Base-by-base conservation (phyloP, 1,140 invertebrate species). In the Cyclina sinensis region DNA sequence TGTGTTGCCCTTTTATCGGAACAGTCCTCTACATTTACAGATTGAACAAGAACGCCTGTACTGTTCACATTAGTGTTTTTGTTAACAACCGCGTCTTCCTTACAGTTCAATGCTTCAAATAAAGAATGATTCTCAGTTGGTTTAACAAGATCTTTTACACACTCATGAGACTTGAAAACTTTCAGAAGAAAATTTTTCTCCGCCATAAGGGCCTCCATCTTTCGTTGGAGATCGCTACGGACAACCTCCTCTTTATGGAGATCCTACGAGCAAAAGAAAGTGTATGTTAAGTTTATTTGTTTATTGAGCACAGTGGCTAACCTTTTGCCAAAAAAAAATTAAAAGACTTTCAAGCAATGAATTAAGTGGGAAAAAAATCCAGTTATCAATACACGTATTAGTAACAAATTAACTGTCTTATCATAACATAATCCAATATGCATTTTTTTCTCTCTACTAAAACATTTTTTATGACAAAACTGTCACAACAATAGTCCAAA, bases 181-280 rank as follows among this genome's bases (percentile, higher is more conserved):
- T 83, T 83, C 14, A 83, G 37, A 48, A 83, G 81, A 68, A 59
- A 83, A 39, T 46, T 51, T 70, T 83, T 83, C 65, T 83, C 81
- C 65, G 65, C 81, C 43, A 54, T n/a, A 35, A 83, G 46, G 46
- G 62, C 57, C 81, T 83, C 81, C 81, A 83, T 70, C 81, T 83
- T 83, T 68, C 81, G 81, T 83, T 37, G 81, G 81, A 83, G 81
- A 83, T 83, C 81, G 46, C 81, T 83, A 51, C 70, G 57, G 24
- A 70, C 65, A 70, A 83, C 59, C 81, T 83, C 81, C 81, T 83
- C 81, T 70, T 39, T 83, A 83, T 83, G 81, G 59, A 83, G 81
- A 46, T 83, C 81, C 81, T 83, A 83, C 9, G 59, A 65, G 81
- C 81, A 83, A 83, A 83, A 83, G 81, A 83, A 83, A 83, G 59